Conservation (phyloP, 2,113 vertebrate genomes). For the Triplophysa dalaica region DNA sequence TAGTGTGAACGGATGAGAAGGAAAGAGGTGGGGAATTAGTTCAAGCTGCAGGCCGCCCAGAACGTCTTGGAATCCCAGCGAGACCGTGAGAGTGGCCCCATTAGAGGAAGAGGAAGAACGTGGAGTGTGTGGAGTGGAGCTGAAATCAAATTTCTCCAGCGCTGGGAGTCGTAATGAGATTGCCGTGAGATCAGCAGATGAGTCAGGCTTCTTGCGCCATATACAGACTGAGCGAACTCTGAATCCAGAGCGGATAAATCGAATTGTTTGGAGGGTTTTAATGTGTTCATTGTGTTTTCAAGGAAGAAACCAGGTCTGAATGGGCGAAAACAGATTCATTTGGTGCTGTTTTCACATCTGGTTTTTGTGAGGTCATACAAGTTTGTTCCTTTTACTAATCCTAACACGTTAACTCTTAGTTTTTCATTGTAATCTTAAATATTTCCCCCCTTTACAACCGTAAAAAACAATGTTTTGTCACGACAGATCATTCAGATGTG, state of each 20-base stretch:
- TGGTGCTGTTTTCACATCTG: background rate
- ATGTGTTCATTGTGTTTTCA: constrained; percentile 27
- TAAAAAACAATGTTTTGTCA: too few species aligned
- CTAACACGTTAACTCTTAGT: too few species aligned
- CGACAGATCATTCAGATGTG: background rate
- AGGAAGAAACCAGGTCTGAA: background rate
- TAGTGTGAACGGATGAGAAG: background rate
- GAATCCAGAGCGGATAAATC: background rate
- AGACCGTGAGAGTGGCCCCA: constrained; percentile 25
- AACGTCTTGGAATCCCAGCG: constrained; percentile 31
- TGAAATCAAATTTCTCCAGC: constrained; percentile 48
- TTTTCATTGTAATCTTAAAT: too few species aligned
- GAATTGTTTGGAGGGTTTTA: background rate
- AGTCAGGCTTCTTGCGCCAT: constrained; percentile 11
- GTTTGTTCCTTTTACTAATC: too few species aligned
- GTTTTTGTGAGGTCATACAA: background rate
- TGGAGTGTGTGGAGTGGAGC: constrained; percentile 38
- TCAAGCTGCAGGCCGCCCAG: constrained; percentile 51
- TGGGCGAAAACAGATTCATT: background rate
- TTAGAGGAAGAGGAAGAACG: constrained; percentile 38
- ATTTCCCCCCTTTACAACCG: too few species aligned
- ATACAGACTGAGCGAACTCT: background rate
- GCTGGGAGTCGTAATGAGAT: constrained; percentile 51
- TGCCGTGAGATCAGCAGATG: constrained; percentile 24
- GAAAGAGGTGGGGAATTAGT: constrained; percentile 45